Evolutionary conservation across 2,888 invertebrate genomes (phyloP), one percentile per base, ranked within the genome.

Genomic region (Cantharis lateralis): DNA sequence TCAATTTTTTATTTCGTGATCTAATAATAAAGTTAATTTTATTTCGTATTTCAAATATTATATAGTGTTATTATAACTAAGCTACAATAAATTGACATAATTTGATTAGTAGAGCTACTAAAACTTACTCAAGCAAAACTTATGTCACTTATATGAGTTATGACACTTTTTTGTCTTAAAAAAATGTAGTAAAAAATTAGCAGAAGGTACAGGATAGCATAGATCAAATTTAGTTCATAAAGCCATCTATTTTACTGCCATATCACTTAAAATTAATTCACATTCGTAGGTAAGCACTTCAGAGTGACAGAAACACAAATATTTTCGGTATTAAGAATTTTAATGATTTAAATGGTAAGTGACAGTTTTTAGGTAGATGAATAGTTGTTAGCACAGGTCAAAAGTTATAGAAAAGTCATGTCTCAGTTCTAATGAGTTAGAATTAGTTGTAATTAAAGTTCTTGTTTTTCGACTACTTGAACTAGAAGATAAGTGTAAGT

Each of bases 381-480:
- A 82, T 82, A 78, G 80, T 76, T 73, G 80, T 76, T 73, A 71
- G 70, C 71, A 72, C 64, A 73, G 82, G 82, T 80, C 82, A 80
- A 80, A 82, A 78, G 82, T 80, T 81, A 78, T 71, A 77, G 79
- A 76, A 71, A 75, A 75, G 80, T 71, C 71, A 75, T 81, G 80
- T 75, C 80, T 81, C 80, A 80, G 70, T 76, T 24, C 76, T 81
- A 81, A 81, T 81, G 80, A 81, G 80, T 78, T 71, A 72, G 77
- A 80, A 80, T 81, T 79, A 77, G 80, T 78, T 48, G 48, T 9
- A 48, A 48, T 48, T 48, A 48, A n/a, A 48, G 48, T 48, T 48
- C n/a, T 48, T n/a, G n/a, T 48, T 48, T 48, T 48, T 48, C 7
- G 48, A 48, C n/a, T 7, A n/a, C 48, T 48, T n/a, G 7, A 48